A percentile compares a stretch with the other conserved stretches of the same genome.
phyloP scores from a whole-genome alignment of 2,888 invertebrate species.

The Torymus texanus region DNA sequence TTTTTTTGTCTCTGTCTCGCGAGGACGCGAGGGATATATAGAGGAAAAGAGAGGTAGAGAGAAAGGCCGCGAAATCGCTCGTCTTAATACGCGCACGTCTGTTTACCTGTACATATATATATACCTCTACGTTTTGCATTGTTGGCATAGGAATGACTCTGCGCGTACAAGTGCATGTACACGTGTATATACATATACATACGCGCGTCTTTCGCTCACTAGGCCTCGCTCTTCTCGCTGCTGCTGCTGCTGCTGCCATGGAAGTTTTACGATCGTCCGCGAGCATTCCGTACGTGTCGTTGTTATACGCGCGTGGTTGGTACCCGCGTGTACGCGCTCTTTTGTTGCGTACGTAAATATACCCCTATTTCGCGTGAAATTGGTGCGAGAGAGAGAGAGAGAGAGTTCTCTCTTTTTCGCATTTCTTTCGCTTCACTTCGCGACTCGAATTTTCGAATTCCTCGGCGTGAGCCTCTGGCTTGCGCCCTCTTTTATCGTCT shows the following conservation, averaged over 20 bases:
- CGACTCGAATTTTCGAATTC: slow-evolving; percentile 51
- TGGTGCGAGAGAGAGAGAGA: slow-evolving; percentile 40
- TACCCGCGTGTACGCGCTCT: neutral
- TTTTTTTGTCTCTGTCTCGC: slow-evolving; percentile 35
- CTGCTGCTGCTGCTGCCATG: slow-evolving; percentile 43
- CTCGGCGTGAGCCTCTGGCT: slow-evolving; percentile 15
- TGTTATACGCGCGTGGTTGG: slow-evolving; percentile 41
- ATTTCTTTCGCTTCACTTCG: slow-evolving; percentile 16
- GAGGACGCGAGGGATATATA: slow-evolving; percentile 24
- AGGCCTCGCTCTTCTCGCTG: slow-evolving; percentile 31
- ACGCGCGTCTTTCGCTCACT: neutral
- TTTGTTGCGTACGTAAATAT: slow-evolving; percentile 57
- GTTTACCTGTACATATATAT: too few species aligned
- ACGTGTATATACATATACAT: neutral
- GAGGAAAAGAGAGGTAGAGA: slow-evolving; percentile 15
- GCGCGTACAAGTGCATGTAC: too few species aligned
- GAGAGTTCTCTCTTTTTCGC: slow-evolving; percentile 15
- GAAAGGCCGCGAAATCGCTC: slow-evolving; percentile 28
- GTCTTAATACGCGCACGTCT: slow-evolving; percentile 34
- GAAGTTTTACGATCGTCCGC: slow-evolving; percentile 53
- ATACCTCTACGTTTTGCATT: slow-evolving; percentile 9
- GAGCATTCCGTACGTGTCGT: slow-evolving; percentile 57
- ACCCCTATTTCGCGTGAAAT: slow-evolving; percentile 55
- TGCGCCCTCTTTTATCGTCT: slow-evolving; percentile 17
- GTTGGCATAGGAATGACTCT: slow-evolving; percentile 42